These are phyloP conservation scores for Clarias batrachus DNA, from an alignment of 2,113 vertebrate species.

Conservation along the genomic window DNA sequence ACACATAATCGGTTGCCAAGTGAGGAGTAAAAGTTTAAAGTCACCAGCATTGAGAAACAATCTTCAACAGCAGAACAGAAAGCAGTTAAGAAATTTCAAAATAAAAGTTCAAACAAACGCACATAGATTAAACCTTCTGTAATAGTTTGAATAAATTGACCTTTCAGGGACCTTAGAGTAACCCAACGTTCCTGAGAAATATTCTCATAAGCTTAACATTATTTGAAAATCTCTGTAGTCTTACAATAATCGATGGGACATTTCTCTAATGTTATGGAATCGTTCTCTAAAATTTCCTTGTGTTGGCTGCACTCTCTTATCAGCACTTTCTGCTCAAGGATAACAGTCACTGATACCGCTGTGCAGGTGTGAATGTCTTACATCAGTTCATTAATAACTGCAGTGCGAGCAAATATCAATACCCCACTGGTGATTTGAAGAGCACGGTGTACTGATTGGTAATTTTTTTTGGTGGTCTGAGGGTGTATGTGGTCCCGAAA, in stretches of 20 bases:
- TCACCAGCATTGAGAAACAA: neutral
- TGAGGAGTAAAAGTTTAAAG: neutral
- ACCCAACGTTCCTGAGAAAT: too few species aligned
- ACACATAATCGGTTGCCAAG: neutral
- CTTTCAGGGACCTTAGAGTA: neutral
- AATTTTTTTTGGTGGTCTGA: too few species aligned
- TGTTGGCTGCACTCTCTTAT: too few species aligned
- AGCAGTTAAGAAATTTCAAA: neutral
- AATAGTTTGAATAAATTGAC: neutral
- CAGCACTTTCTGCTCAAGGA: too few species aligned
- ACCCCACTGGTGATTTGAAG: too few species aligned
- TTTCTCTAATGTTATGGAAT: neutral
- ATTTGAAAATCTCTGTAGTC: neutral
- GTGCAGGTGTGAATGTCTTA: too few species aligned
- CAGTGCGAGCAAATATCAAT: too few species aligned
- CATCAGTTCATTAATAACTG: too few species aligned
- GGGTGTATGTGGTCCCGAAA: too few species aligned
- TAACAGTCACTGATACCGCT: too few species aligned
- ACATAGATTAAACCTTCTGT: neutral
- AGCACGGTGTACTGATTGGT: too few species aligned
- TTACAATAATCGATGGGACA: neutral
- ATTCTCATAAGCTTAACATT: neutral
- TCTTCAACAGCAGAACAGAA: neutral
- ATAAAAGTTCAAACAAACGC: neutral
- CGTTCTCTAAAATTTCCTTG: neutral